Percentiles rank a stretch among this genome's conserved stretches.
phyloP scores from a whole-genome alignment of 2,797 vertebrate species.

The Uromys caudimaculatus region DNA sequence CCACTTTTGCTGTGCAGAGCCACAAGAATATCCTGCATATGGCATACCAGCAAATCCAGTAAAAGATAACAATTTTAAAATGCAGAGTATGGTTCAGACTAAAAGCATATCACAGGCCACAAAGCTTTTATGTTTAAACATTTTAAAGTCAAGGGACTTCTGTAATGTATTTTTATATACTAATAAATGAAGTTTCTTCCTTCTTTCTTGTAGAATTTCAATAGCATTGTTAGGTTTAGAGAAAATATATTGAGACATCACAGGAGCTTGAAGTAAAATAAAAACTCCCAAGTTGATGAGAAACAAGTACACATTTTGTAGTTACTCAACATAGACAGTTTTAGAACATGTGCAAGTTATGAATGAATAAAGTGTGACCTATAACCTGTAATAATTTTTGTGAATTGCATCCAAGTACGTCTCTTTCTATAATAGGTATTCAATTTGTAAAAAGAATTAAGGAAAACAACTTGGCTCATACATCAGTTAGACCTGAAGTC shows the following conservation, averaged over 20 bases:
- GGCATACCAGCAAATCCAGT: fast-evolving
- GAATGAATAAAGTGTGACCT: constrained; percentile 70
- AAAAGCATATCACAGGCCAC: not conserved
- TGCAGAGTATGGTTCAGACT: not conserved
- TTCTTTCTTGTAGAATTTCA: not conserved
- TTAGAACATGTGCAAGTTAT: constrained; percentile 61
- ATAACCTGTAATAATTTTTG: constrained; percentile 72
- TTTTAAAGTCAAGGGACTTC: not conserved
- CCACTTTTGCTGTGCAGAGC: not conserved
- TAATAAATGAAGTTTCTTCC: not conserved
- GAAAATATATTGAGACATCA: constrained; percentile 47
- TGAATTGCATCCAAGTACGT: constrained; percentile 69
- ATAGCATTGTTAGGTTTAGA: constrained; percentile 31
- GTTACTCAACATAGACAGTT: constrained; percentile 55
- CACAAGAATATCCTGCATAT: not conserved
- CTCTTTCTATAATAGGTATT: constrained; percentile 77
- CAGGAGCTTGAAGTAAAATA: not conserved
- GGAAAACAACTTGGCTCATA: constrained; percentile 64
- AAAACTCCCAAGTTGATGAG: not conserved
- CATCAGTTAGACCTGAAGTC: constrained; percentile 74
- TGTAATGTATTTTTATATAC: not conserved
- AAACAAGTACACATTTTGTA: constrained; percentile 46
- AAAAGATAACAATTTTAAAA: not conserved
- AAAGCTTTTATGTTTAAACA: not conserved
- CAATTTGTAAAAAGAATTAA: constrained; percentile 83